These are phyloP conservation scores for Oceanites oceanicus DNA, from an alignment of 2,113 vertebrate species.

Conservation along the genomic window DNA sequence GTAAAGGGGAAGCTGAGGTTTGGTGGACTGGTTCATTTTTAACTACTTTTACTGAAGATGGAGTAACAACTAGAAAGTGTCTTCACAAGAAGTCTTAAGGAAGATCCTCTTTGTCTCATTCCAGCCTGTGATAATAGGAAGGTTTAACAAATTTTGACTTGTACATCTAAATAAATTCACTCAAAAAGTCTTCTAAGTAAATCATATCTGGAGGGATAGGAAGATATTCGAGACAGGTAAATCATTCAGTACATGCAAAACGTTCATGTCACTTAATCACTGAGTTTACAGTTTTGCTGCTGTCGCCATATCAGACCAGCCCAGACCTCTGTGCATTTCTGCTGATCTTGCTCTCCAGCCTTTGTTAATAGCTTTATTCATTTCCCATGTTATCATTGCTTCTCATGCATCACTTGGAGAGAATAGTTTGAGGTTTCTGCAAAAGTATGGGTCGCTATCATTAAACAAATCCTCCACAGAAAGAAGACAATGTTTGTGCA, in stretches of 20 bases:
- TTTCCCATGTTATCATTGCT: not conserved
- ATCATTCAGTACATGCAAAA: not conserved
- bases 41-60: not conserved
- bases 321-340: not conserved
- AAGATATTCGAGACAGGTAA: not conserved
- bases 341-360: not conserved
- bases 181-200: not conserved
- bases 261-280: not conserved
- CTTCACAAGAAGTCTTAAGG: not conserved
- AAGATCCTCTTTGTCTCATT: not conserved
- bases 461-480: conserved; percentile 9
- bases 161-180: not conserved
- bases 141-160: not conserved
- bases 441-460: not conserved
- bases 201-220: not conserved
- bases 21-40: not conserved
- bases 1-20: not conserved
- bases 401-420: conserved; percentile 10
- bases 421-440: not conserved
- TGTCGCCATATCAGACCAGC: not conserved
- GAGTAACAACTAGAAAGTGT: not conserved
- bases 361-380: not conserved
- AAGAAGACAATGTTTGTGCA: conserved; percentile 22
- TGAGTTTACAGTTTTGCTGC: not conserved
- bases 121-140: not conserved